A percentile compares a stretch with the other conserved stretches of the same genome.
Evolutionary conservation across 2,888 invertebrate species (phyloP).

Genomic region (Morpho achilles): DNA sequence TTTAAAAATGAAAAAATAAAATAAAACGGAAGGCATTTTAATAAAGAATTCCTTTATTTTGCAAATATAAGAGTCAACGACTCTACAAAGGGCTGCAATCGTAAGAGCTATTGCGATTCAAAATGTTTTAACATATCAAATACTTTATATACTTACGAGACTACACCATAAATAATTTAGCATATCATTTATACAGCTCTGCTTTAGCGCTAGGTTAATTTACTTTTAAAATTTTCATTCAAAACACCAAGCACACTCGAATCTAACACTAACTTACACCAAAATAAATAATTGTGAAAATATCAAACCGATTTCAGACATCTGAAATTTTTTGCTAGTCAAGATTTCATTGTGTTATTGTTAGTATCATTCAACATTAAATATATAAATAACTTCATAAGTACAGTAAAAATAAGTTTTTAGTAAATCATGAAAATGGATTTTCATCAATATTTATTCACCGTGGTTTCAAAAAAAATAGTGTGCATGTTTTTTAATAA

Average conservation of each 20-base stretch:
- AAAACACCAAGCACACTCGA: constrained; percentile 10
- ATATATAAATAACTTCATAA: too few species aligned
- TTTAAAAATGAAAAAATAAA: neutral
- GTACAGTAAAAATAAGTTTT: too few species aligned
- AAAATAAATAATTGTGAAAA: constrained; percentile 31
- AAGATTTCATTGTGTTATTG: constrained; percentile 27
- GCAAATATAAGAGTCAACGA: constrained; percentile 50
- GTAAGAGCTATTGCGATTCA: constrained; percentile 39
- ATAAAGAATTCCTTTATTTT: constrained; percentile 62
- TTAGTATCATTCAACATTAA: neutral
- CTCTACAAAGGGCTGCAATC: constrained; percentile 25
- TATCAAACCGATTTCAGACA: constrained; percentile 18
- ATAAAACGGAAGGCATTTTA: constrained; percentile 27
- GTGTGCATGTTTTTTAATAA: too few species aligned
- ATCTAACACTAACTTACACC: constrained; percentile 18
- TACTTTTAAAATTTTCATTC: constrained; percentile 3
- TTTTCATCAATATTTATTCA: too few species aligned
- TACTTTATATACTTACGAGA: constrained; percentile 47
- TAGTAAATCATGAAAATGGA: too few species aligned
- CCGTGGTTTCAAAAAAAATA: too few species aligned
- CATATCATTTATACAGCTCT: constrained; percentile 60
- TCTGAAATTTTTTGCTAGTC: constrained; percentile 16
- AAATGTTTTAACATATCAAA: constrained; percentile 48
- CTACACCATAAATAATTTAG: constrained; percentile 71
- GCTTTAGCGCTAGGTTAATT: constrained; percentile 24